Evolutionary conservation across 2,113 vertebrate species (phyloP).

Genomic region (Clinocottus analis): DNA sequence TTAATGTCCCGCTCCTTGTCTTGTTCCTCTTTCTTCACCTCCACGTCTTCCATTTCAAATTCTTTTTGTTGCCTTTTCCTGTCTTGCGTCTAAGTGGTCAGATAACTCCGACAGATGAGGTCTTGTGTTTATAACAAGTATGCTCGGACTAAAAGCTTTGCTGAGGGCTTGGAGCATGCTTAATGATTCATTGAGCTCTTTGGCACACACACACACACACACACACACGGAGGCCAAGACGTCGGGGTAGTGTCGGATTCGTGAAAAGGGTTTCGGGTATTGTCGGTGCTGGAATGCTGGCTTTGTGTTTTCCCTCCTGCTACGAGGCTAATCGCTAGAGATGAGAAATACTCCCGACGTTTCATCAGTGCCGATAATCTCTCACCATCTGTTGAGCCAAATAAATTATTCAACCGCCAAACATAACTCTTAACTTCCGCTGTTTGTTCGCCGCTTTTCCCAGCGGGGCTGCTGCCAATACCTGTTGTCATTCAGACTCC

Average conservation of each 20-base stretch:
- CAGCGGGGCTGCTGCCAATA: background rate
- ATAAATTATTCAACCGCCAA: constrained; percentile 45
- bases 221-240: background rate
- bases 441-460: constrained; percentile 30
- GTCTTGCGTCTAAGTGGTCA: constrained; percentile 21
- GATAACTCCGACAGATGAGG: background rate
- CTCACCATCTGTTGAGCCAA: constrained; percentile 62
- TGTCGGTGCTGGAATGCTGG: constrained; percentile 21
- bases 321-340: constrained; percentile 60
- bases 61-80: background rate
- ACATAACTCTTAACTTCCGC: constrained; percentile 45
- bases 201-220: too few relatives aligned
- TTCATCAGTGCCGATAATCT: constrained; percentile 58
- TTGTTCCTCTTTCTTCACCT: background rate
- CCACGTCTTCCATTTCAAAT: background rate
- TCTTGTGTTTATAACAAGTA: constrained; percentile 25
- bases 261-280: constrained; percentile 27
- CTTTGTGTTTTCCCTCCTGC: constrained; percentile 59
- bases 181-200: constrained; percentile 46
- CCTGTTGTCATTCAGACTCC: constrained; percentile 24
- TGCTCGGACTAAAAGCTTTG: constrained; percentile 27
- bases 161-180: background rate
- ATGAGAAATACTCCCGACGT: constrained; percentile 48
- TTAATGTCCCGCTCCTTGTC: background rate
- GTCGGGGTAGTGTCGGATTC: constrained; percentile 9